These are phyloP conservation scores for Nesogale talazaci DNA, from an alignment of 2,113 vertebrate species.

Conservation along the genomic window DNA sequence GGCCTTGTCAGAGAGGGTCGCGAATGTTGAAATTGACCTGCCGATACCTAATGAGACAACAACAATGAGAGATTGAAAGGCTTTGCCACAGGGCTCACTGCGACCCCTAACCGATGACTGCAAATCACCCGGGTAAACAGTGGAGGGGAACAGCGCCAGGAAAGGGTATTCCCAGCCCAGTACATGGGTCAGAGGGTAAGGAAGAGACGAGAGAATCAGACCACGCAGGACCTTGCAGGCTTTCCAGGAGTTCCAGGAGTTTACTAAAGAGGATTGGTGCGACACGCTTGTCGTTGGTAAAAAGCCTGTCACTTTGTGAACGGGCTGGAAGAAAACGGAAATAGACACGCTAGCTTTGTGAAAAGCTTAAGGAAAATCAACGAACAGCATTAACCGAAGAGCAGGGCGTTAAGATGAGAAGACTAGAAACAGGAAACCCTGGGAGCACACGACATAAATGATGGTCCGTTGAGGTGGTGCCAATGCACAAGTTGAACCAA, in stretches of 20 bases:
- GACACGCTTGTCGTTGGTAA: not conserved
- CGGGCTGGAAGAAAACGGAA: not conserved
- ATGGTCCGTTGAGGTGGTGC: too few species aligned
- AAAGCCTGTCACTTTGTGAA: not conserved
- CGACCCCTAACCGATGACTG: not conserved
- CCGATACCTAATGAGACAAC: not conserved
- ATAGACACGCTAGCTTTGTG: not conserved
- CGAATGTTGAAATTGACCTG: not conserved
- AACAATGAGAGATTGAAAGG: not conserved
- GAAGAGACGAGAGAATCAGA: not conserved
- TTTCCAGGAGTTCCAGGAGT: not conserved
- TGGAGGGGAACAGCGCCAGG: not conserved
- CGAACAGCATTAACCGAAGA: too few species aligned
- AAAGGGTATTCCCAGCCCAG: too few species aligned
- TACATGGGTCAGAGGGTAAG: not conserved
- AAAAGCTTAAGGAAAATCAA: not conserved
- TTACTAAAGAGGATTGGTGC: not conserved
- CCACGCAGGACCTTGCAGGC: rapidly evolving
- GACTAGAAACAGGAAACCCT: too few species aligned
- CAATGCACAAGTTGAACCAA: too few species aligned
- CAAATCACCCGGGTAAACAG: not conserved
- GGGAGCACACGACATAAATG: too few species aligned
- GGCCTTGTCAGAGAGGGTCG: not conserved
- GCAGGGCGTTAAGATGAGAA: too few species aligned
- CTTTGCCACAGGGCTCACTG: not conserved